Evolutionary conservation across 2,888 invertebrate genomes (phyloP).

Genomic region (Pristionchus japonicus): DNA sequence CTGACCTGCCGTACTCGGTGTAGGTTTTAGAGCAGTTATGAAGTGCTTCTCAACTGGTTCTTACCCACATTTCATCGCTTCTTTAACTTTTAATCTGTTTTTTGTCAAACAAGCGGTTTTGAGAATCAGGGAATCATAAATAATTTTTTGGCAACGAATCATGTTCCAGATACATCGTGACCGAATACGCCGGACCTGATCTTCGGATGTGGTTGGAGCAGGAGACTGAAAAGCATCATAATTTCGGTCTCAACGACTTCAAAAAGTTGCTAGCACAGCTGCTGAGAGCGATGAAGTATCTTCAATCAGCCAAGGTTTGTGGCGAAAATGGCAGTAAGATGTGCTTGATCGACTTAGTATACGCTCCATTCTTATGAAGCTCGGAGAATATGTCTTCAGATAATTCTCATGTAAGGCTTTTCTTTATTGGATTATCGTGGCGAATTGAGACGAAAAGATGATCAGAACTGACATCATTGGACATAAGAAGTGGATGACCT

Average conservation of each 20-base stretch:
- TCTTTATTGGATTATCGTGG: too few species aligned
- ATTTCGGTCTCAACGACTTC: background rate
- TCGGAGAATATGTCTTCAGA: too few species aligned
- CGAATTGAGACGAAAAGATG: background rate
- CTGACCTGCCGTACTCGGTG: background rate
- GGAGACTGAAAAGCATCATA: background rate
- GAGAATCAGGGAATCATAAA: too few species aligned
- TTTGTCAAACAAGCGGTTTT: too few species aligned
- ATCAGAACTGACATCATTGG: background rate
- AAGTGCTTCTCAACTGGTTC: background rate
- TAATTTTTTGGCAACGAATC: background rate
- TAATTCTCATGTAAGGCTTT: too few species aligned
- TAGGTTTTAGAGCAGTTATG: background rate
- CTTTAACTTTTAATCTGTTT: background rate
- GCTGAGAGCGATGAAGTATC: background rate
- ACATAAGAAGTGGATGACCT: too few species aligned
- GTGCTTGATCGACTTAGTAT: too few species aligned
- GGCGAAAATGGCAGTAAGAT: too few species aligned
- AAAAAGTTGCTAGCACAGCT: background rate
- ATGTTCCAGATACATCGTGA: background rate
- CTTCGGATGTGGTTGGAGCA: background rate
- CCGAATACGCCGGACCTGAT: background rate
- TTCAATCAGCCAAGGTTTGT: background rate
- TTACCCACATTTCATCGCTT: background rate
- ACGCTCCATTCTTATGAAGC: too few species aligned